phyloP scores from a whole-genome alignment of 2,113 vertebrate species.

The Cryptomyrus ogoouensis region DNA sequence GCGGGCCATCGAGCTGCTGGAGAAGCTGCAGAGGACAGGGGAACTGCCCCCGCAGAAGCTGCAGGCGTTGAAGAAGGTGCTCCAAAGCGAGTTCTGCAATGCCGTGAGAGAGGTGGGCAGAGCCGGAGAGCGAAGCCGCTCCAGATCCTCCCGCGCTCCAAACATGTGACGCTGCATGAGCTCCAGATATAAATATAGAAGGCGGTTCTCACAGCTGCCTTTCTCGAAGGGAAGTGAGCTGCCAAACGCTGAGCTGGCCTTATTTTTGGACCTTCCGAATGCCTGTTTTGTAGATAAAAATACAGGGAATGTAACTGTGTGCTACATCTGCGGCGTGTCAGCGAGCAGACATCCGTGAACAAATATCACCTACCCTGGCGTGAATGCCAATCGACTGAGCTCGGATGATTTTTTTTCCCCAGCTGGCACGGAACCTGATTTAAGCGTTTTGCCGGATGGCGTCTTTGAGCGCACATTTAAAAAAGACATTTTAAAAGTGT shows the following conservation, averaged over 20 bases:
- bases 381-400: neutral
- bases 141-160: neutral
- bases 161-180: neutral
- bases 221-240: neutral
- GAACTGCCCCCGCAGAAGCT: slow-evolving; percentile 96
- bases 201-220: neutral
- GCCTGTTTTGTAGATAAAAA: neutral
- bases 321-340: neutral
- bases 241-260: neutral
- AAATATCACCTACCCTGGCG: neutral
- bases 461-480: neutral
- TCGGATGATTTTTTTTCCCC: neutral
- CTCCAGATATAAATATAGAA: slow-evolving; percentile 6
- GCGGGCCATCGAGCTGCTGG: slow-evolving; percentile 91
- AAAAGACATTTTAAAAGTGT: neutral
- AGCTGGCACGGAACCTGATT: neutral
- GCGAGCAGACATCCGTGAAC: neutral
- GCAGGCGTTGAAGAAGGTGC: slow-evolving; percentile 90
- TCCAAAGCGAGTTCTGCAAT: slow-evolving; percentile 98
- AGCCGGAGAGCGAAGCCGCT: too few species aligned
- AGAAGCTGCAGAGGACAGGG: slow-evolving; percentile 92
- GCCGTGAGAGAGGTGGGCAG: slow-evolving; percentile 86
- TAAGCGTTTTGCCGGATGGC: neutral
- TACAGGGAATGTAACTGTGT: neutral
- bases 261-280: neutral